Base-by-base conservation (phyloP, 2,888 invertebrate genomes). In the Drosophila mulleri region DNA sequence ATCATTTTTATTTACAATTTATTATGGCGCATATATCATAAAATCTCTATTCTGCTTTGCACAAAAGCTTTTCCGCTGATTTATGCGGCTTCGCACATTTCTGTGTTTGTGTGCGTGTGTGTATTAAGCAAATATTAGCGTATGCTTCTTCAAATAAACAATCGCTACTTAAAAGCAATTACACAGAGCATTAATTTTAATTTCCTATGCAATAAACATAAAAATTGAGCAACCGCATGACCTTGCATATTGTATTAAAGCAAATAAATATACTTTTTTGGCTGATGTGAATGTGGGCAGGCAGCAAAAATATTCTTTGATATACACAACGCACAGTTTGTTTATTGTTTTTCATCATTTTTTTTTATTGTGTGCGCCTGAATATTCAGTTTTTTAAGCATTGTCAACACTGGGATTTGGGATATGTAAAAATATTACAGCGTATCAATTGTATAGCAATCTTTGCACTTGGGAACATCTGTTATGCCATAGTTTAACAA, bases 1-100 rank as follows among this genome's bases (percentile, higher is more conserved):
- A 77, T 78, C 78, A 74, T 18, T 39, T 66, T 61, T 45, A 59
- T 63, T 81, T 73, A 45, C 45, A 70, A 81, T 79, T 86, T 83
- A 83, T 63, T 72, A 26, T 29, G 12, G 11, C 42, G 11, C 48
- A 5, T 57, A 78, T 68, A 72, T 78, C 72, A 78, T 54, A 72
- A 54, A 29, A 23, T n/a, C 11, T 32, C 23, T 29, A 37, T 57
- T 42, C 41, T 6, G 20, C 16, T 32, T 35, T 45, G 16, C 42
- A 4, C 44, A 66, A 26, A 57, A 57, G 39, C 23, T 48, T 44
- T 66, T 16, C 20, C 32, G 11, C 14, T 59, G 67, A 68, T 73
- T 73, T 68, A 68, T 68, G 57, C 5, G 16, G 37, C 37, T 26
- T 37, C 57, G 16, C 47, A 16, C 47, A 35, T 42, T 6, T 37